Evolutionary conservation across 2,797 vertebrate genomes (phyloP), one percentile per base, ranked within the genome.

Genomic region (Eupleurogrammus muticus): DNA sequence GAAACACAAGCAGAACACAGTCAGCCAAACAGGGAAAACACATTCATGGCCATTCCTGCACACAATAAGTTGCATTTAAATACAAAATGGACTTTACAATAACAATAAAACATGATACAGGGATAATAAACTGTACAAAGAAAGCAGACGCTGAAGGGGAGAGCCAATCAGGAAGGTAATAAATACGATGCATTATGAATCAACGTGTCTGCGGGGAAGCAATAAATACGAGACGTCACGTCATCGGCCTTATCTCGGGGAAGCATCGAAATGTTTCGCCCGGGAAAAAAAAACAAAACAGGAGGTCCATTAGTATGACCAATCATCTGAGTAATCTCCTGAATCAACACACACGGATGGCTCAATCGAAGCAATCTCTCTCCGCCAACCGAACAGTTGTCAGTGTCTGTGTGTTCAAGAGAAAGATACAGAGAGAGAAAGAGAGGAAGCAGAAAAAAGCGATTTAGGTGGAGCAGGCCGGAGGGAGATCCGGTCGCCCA

Each of bases 301-400:
- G 89, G 80, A 89, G 89, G 89, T 84, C 83, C 85, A 83, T 86
- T 86, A 88, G 82, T 78, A 80, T 71, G 81, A 83, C 77, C 82
- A 83, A 89, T 89, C 89, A 88, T 90, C 85, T 85, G 85, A 81
- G 77, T 87, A 90, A 92, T 90, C 89, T 86, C 79, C 46, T 74
- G 78, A 88, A 87, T 88, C 83, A 91, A 92, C 90, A 84, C 83
- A 85, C 85, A 81, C 50, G 75, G 84, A 90, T 70, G 84, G 87
- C 91, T 93, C 90, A 85, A 89, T 92, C 84, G 79, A 57, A 71
- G 68, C 72, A 9, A 68, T 78, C 68, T 35, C 40, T 73, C 71
- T 77, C 82, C 86, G 88, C 88, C 89, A 88, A 86, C 77, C 80
- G 83, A 81, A 77, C 86, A 79, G 73, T 70, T 75, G 62, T n/a